Evolutionary conservation across 2,888 invertebrate species (phyloP).

Genomic region (Baronia brevicornis): DNA sequence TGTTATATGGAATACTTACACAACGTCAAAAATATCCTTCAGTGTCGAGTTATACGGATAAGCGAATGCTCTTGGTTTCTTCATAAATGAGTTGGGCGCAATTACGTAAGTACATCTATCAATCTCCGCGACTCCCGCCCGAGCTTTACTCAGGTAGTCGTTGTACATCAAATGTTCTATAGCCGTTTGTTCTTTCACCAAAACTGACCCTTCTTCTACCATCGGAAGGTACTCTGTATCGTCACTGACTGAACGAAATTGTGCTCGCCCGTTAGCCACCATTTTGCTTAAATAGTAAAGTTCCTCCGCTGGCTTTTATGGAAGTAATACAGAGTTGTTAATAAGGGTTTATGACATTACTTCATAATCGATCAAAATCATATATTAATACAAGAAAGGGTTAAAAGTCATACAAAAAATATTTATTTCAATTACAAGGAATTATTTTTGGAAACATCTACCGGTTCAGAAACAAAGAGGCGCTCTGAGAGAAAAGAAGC

Average conservation of each 20-base stretch:
- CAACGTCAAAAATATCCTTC: slow-evolving; percentile 77
- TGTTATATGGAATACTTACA: slow-evolving; percentile 69
- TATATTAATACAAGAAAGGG: too few relatives aligned
- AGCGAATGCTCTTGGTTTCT: slow-evolving; percentile 81
- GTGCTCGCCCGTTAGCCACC: slow-evolving; percentile 51
- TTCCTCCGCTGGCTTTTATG: slow-evolving; percentile 55
- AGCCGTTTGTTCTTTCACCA: slow-evolving; percentile 81
- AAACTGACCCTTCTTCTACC: slow-evolving; percentile 50
- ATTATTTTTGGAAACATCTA: too few relatives aligned
- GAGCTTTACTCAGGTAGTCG: slow-evolving; percentile 80
- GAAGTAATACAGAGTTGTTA: too few relatives aligned
- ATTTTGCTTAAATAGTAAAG: slow-evolving; percentile 55
- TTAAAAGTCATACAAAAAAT: too few relatives aligned
- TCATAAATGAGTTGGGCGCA: slow-evolving; percentile 80
- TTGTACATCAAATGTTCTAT: slow-evolving; percentile 81
- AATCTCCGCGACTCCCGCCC: slow-evolving; percentile 72
- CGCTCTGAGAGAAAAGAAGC: too few relatives aligned
- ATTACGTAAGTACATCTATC: slow-evolving; percentile 86
- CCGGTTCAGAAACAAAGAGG: too few relatives aligned
- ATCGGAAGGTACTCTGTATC: slow-evolving; percentile 42
- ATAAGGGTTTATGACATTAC: too few relatives aligned
- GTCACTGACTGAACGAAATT: slow-evolving; percentile 41
- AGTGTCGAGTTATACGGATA: slow-evolving; percentile 79
- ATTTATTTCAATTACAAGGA: too few relatives aligned
- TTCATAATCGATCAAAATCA: too few relatives aligned